A percentile compares a stretch with the other conserved stretches of the same genome.
Conservation (phyloP, 1,140 invertebrate species). For the Pollicipes pollicipes region DNA sequence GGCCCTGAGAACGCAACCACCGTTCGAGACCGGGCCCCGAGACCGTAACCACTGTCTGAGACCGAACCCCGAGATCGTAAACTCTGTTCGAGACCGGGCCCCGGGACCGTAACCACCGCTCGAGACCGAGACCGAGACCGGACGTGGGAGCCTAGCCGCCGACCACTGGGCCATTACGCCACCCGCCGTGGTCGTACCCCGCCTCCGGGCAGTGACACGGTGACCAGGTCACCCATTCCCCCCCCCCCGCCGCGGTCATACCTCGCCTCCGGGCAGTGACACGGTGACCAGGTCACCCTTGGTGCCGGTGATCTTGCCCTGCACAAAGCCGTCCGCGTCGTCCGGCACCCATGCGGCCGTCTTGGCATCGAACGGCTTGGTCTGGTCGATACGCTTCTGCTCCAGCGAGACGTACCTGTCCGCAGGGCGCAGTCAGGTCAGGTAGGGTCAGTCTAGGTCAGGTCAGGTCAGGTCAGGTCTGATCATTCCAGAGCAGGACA, state of each 20-base stretch:
- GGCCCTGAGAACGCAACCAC: too few relatives aligned
- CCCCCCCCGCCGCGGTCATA: too few relatives aligned
- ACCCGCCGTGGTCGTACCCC: too few relatives aligned
- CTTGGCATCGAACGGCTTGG: conserved; percentile 73
- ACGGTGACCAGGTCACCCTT: conserved; percentile 25
- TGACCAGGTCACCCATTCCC: conserved; percentile 22
- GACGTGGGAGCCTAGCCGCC: too few relatives aligned
- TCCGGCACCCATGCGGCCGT: conserved; percentile 32
- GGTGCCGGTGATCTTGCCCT: conserved; percentile 54
- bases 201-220: conserved; percentile 19
- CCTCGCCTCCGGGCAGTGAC: neutral
- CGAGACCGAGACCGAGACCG: too few relatives aligned
- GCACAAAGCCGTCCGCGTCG: conserved; percentile 89
- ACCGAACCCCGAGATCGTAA: too few relatives aligned
- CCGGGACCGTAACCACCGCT: too few relatives aligned
- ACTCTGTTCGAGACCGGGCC: too few relatives aligned
- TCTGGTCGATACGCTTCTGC: conserved; percentile 89
- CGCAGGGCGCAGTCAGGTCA: neutral
- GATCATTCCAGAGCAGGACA: too few relatives aligned
- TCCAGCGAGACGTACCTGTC: conserved; percentile 66
- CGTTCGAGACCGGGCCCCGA: too few relatives aligned
- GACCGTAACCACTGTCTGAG: too few relatives aligned
- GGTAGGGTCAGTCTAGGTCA: neutral
- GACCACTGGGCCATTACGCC: too few relatives aligned
- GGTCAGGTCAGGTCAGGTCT: neutral